Base-by-base conservation (phyloP, 2,113 vertebrate genomes). In the Panurus biarmicus region DNA sequence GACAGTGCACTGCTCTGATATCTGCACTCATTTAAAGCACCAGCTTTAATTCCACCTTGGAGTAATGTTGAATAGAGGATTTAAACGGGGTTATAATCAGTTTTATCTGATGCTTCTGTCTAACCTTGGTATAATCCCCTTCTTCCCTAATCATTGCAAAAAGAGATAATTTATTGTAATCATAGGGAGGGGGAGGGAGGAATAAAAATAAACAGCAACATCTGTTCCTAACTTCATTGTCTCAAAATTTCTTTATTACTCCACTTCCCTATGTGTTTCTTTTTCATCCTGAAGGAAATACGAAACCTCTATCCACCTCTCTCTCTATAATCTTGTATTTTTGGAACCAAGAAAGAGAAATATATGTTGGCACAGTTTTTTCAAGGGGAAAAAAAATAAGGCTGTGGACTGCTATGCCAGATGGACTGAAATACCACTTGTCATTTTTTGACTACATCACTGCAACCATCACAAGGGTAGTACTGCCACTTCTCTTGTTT, bases 161-260 rank as follows among this genome's bases (percentile, higher is more conserved):
- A 91, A 58, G 31, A 89, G n/a, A 76, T 62, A 62, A 94, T 89
- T 85, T 72, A 85, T 96, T 92, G 35, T 85, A 89, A 90, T 90
- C 36, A 64, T 23, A 62, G 22, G 4, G 45, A 48, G 25, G 33
- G 3, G 26, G 61, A 81, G 48, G 70, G 40, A 31, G 57, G 89
- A 92, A 84, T 71, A 58, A 79, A 95, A 96, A 93, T 78, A 93
- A 95, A 84, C 67, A 84, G 26, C 5, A 17, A 86, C 69, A 82
- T 90, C 84, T 89, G 66, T 93, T 95, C 54, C 53, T 64, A 76
- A 87, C 42, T 79, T 83, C 12, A 19, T 54, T 76, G 60, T 76
- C 61, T 82, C 66, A 66, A n/a, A 48, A 73, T 79, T 89, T 82
- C 70, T 69, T 35, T 85, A 57, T 58, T 78, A 60, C 22, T 71